Evolutionary conservation across 2,888 invertebrate species (phyloP), one percentile per base, ranked within the genome.

Genomic region (Tridacna crocea): DNA sequence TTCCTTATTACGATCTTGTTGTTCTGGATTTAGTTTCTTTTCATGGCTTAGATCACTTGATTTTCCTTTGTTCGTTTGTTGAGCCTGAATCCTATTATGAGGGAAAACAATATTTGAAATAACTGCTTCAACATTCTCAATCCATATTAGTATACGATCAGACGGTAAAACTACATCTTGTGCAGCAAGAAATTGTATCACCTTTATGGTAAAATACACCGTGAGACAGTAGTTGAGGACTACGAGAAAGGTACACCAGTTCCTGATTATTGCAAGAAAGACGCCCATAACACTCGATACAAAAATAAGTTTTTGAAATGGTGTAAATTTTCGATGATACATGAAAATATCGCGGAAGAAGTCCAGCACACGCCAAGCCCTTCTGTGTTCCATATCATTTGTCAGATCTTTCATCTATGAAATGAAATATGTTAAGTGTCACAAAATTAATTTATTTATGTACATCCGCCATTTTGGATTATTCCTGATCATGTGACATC

Each of bases 321-420:
- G 83, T 13, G 89, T 88, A 61, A 88, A 85, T 58, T 84, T 88
- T 68, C 84, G 80, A 72, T 88, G 88, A 58, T 87, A 77, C 68
- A 70, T 79, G 58, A 85, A 77, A 19, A 85, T 19, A 24, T 89
- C 86, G 75, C 75, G 80, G 6, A 73, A 46, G 46, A 72, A 72
- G 36, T 82, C 82, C 0, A 81, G 13, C 13, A 73, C n/a, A 19
- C 72, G 24, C 60, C 74, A 73, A 0, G 68, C 60, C 2, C 63
- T 51, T 61, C 68, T 63, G 17, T 26, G 17, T 0, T 77, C 80
- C 73, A 77, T 73, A 48, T 46, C 70, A 47, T 12, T n/a, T 3
- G 68, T 0, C 12, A 6, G 51, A 65, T 65, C 48, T 19, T 55
- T 19, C 26, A 24, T 19, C 68, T 27, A 36, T 47, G 46, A 17